Conservation (phyloP, 2,113 vertebrate genomes). For the Zootoca vivipara region DNA sequence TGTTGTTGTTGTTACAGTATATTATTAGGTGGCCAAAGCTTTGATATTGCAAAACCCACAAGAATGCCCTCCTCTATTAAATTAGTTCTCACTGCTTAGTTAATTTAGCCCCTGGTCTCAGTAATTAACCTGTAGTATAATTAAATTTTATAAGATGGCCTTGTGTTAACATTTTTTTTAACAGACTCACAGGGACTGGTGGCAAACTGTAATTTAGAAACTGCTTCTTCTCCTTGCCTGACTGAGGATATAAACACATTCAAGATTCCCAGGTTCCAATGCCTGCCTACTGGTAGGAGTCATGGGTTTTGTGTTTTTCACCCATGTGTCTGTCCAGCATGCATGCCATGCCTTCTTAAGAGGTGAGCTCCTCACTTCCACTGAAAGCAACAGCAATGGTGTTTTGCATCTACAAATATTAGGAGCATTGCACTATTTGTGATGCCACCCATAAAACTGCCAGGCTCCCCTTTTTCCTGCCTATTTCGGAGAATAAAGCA, state of each 20-base stretch:
- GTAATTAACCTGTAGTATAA: neutral
- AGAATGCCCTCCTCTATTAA: neutral
- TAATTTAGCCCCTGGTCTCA: constrained; percentile 8
- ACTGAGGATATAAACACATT: neutral
- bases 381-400: neutral
- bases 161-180: neutral
- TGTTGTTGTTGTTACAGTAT: neutral
- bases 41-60: neutral
- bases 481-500: neutral
- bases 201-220: neutral
- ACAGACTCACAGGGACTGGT: neutral
- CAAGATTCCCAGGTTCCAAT: too few species aligned
- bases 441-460: too few species aligned
- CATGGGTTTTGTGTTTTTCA: neutral
- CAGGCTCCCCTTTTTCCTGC: neutral
- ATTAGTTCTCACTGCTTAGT: neutral
- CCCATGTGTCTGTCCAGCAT: neutral
- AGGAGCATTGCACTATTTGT: too few species aligned
- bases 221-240: neutral
- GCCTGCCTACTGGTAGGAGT: neutral
- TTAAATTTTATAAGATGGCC: neutral
- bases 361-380: neutral
- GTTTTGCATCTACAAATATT: too few species aligned
- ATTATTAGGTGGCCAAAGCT: neutral
- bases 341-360: neutral